Evolutionary conservation across 2,113 vertebrate species (phyloP), one percentile per base, ranked within the genome.

Genomic region (Trichomycterus rosablanca): DNA sequence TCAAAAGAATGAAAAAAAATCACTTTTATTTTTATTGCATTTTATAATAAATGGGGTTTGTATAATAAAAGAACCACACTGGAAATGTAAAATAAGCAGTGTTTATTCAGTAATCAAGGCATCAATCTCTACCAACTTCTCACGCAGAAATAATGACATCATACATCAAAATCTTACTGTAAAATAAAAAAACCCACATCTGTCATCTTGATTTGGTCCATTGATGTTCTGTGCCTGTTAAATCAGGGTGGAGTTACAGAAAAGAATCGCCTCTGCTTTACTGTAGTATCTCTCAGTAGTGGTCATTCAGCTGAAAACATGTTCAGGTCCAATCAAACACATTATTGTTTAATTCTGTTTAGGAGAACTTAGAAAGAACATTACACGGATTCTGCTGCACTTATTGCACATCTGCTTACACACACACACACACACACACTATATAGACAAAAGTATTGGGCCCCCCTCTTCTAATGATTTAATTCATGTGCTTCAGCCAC

Each of bases 341-440:
- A n/a, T 26, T 56, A 59, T 8, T 22, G 30, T 32, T n/a, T 16
- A 20, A 28, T 4, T 45, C 45, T 35, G 37, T 52, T 45, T 3
- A 15, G 3, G n/a, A 37, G 6, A 24, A 28, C 10, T 12, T 12
- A 53, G 55, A 59, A 10, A 39, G 14, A 40, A 8, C 22, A 10
- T 3, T 16, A 45, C 23, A 11, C 30, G n/a, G 3, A 46, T 16
- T 30, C 20, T 32, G 28, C 5, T 22, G 60, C 9, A 42, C 14
- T 55, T 65, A 70, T 65, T 65, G 55, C 59, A 72, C 64, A 67
- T 8, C 18, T 52, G 48, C 45, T 18, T 42, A 26, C 26, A 62
- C 10, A 10, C 16, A 2, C 22, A 12, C 2, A 26, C 42, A 54
- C 23, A 14, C 56, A 37, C 26, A 20, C 4, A 18, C 7, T n/a